Evolutionary conservation across 1,140 invertebrate genomes (phyloP).

Genomic region (Gryllus bimaculatus): DNA sequence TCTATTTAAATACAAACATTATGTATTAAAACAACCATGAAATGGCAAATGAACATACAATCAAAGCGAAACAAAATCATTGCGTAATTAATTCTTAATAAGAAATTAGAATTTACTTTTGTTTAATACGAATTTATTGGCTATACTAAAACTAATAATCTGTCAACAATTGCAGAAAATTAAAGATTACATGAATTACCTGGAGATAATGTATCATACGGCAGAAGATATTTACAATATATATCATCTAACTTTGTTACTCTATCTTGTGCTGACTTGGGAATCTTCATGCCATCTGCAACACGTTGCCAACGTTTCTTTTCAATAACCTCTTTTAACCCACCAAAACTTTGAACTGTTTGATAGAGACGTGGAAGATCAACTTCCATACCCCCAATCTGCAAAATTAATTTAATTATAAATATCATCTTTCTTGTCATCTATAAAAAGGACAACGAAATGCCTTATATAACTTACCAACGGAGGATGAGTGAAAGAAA

Average conservation of each 20-base stretch:
- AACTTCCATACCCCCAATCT: constrained; percentile 83
- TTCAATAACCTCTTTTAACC: constrained; percentile 80
- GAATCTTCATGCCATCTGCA: constrained; percentile 78
- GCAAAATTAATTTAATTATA: constrained; percentile 7
- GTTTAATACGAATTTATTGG: neutral
- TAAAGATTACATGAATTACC: constrained; percentile 35
- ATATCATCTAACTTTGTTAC: constrained; percentile 81
- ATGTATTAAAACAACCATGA: no score
- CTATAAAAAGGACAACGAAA: neutral
- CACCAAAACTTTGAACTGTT: constrained; percentile 75
- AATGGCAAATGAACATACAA: no score
- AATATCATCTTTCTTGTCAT: neutral
- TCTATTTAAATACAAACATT: no score
- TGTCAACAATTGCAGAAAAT: neutral
- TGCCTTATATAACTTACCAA: constrained; percentile 43
- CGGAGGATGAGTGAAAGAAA: constrained; percentile 62
- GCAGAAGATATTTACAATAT: constrained; percentile 87
- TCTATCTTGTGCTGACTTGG: constrained; percentile 71
- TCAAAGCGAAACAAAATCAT: no score
- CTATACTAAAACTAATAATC: constrained; percentile 14
- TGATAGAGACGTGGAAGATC: constrained; percentile 79
- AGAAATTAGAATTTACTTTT: no score
- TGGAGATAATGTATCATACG: constrained; percentile 76
- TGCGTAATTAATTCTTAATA: no score
- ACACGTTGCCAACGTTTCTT: constrained; percentile 85